Base-by-base conservation (phyloP, 2,888 invertebrate species). In the Chorisops tibialis region DNA sequence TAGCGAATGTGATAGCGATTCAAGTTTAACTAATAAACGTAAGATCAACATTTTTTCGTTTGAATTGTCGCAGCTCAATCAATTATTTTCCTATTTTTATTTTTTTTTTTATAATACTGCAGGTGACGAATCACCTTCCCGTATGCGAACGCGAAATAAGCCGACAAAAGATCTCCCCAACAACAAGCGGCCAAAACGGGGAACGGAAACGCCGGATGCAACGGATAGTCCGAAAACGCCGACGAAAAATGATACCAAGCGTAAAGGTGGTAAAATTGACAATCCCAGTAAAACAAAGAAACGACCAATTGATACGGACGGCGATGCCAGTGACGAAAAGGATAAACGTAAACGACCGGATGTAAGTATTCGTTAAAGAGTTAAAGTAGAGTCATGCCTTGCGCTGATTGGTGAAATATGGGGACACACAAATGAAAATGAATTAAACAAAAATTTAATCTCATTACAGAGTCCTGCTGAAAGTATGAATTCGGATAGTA, bases 1-100 rank as follows among this genome's bases (percentile, higher is more conserved):
- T 80, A 95, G 95, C 67, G 95, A 95, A 75, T 94, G 95, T 77
- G 96, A 96, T 78, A 94, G 94, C 77, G 95, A 95, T 79, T 94
- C 93, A 63, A 85, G 94, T 74, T 92, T 93, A 73, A 87, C 93
- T 69, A 89, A 79, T 71, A 79, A 79, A 76, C 78, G 79, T 66
- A 64, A 47, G 47, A n/a, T n/a, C 1, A 14, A 30, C 12, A 30
- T 24, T 24, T 48, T 48, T 48, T 11, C 21, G 6, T 7, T 37
- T 16, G 12, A 16, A 18, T 11, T 43, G 6, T 6, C 6, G 14
- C n/a, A 43, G 6, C 12, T n/a, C 6, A 43, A 5, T 47, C 18
- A 18, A 9, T 19, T 11, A 47, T 18, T n/a, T 18, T 19, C 14
- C 5, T 47, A 21, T 47, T 18, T 24, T 43, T 14, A 48, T 48